These are phyloP conservation scores for Melanerpes aurifrons DNA, from an alignment of 2,113 vertebrate species.

Conservation along the genomic window DNA sequence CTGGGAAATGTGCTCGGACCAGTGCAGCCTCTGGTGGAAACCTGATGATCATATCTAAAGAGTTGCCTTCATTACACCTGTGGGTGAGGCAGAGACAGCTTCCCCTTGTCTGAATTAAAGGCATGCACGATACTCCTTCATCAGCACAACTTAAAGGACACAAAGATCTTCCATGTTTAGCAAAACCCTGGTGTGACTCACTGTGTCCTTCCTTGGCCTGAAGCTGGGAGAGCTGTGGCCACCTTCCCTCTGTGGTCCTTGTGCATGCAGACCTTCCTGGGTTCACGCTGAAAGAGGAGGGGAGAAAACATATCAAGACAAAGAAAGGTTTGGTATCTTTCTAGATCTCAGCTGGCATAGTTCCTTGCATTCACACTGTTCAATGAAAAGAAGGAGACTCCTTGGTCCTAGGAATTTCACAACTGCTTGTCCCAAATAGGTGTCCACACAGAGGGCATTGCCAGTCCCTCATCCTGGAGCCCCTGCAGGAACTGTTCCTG, in stretches of 20 bases:
- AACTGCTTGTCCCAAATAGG: not conserved
- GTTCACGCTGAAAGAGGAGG: not conserved
- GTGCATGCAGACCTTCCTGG: not conserved
- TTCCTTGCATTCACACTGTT: not conserved
- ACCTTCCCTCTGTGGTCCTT: rapidly evolving
- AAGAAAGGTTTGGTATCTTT: not conserved
- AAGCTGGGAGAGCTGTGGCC: not conserved
- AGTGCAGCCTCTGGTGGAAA: constrained; percentile 57
- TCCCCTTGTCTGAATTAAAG: not conserved
- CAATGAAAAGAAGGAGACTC: not conserved
- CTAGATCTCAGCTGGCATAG: not conserved
- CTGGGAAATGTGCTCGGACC: not conserved
- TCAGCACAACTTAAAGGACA: not conserved
- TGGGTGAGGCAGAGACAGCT: not conserved
- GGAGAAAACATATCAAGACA: not conserved
- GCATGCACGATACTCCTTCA: not conserved
- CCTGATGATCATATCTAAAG: not conserved
- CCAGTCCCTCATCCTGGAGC: not conserved
- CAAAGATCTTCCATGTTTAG: not conserved
- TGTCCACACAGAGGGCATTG: rapidly evolving
- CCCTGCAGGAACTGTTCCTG: rapidly evolving
- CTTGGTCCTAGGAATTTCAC: rapidly evolving
- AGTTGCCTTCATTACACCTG: not conserved
- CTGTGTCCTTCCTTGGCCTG: not conserved
- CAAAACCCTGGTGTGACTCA: not conserved